Percentiles rank a stretch among this genome's conserved stretches.
Evolutionary conservation across 1,140 invertebrate species (phyloP).

Genomic region (Dreissena rostriformis): DNA sequence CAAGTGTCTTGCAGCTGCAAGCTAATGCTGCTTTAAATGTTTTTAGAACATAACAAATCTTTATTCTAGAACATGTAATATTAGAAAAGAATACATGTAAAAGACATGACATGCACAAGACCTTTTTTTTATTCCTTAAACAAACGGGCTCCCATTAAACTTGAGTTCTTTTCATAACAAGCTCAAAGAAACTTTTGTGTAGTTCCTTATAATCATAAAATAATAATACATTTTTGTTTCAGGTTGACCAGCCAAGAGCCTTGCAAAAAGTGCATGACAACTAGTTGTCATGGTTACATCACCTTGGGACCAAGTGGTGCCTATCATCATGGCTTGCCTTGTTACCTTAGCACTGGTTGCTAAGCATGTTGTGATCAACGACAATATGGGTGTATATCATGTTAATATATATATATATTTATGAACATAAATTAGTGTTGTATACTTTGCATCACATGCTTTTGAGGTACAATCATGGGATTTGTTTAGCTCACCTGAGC

Average conservation of each 20-base stretch:
- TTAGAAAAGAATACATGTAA: not conserved
- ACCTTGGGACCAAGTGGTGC: not conserved
- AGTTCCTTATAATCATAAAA: not conserved
- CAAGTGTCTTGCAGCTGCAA: too few species aligned
- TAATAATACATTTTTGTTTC: conserved; percentile 22
- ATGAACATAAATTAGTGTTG: too few species aligned
- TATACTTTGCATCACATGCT: not conserved
- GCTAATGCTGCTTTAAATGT: too few species aligned
- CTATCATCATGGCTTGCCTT: too few species aligned
- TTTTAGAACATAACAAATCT: too few species aligned
- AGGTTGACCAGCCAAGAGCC: conserved; percentile 72
- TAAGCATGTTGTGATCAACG: not conserved
- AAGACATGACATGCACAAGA: not conserved
- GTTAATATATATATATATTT: too few species aligned
- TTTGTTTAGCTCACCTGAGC: too few species aligned
- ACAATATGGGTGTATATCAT: not conserved
- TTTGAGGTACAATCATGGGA: not conserved
- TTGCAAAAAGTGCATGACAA: conserved; percentile 69
- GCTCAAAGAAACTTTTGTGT: not conserved
- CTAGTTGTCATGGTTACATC: conserved; percentile 18
- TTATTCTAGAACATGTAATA: not conserved
- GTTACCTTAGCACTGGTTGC: not conserved
- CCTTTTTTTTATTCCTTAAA: not conserved
- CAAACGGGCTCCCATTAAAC: not conserved
- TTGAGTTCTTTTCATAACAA: not conserved